These are phyloP conservation scores for Scolopax mira DNA, from an alignment of 2,113 vertebrate genomes.

Conservation along the genomic window DNA sequence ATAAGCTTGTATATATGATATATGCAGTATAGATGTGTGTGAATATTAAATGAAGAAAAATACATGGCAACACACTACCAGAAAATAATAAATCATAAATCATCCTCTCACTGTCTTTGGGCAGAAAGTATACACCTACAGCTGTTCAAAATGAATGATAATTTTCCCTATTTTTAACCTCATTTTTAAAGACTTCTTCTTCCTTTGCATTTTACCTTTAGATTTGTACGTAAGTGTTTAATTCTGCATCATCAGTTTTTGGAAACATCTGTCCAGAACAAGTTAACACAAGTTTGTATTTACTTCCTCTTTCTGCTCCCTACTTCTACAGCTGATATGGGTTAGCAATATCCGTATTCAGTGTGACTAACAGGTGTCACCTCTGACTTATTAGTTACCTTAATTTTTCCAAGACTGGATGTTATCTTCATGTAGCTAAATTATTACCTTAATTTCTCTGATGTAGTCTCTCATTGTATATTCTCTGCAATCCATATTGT, in stretches of 20 bases:
- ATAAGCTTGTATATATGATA: not conserved
- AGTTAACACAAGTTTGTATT: not conserved
- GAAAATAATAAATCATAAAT: not conserved
- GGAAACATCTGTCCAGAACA: accelerated
- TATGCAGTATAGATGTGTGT: not conserved
- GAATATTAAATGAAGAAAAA: not conserved
- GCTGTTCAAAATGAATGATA: not conserved
- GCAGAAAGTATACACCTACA: not conserved
- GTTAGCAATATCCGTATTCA: not conserved
- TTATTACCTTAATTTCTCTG: not conserved
- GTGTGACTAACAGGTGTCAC: not conserved
- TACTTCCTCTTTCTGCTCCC: not conserved
- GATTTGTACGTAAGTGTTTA: not conserved
- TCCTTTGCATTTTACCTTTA: not conserved
- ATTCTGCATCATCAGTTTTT: not conserved
- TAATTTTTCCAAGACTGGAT: not conserved
- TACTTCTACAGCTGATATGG: not conserved
- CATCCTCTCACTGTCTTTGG: not conserved
- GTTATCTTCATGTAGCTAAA: not conserved
- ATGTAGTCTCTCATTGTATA: not conserved
- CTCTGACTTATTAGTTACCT: not conserved
- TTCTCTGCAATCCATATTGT: not conserved
- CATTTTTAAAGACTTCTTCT: not conserved
- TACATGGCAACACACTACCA: not conserved
- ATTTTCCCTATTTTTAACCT: not conserved